Evolutionary conservation across 2,113 vertebrate genomes (phyloP).

Genomic region (Rafetus swinhoei): DNA sequence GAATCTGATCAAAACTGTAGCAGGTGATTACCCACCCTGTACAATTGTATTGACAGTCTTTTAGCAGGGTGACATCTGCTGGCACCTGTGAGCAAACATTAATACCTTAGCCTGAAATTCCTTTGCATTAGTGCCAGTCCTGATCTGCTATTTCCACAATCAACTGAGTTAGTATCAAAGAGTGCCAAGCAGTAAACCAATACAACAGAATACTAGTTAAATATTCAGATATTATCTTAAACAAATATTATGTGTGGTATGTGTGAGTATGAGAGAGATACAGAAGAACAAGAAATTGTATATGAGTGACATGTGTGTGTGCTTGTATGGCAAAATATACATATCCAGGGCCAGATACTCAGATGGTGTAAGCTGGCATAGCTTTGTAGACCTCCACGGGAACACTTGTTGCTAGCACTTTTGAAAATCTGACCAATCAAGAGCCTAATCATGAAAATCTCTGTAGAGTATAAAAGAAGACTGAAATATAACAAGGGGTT

Average conservation of each 20-base stretch:
- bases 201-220: background rate
- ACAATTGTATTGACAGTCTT: conserved; percentile 36
- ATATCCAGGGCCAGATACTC: background rate
- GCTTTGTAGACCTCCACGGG: background rate
- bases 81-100: background rate
- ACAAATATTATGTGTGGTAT: no score
- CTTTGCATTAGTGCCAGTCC: background rate
- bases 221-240: background rate
- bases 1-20: conserved; percentile 28
- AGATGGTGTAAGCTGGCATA: background rate
- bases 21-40: conserved; percentile 32
- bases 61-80: conserved; percentile 75
- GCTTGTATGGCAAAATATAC: background rate
- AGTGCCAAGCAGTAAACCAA: background rate
- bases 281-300: background rate
- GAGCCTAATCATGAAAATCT: background rate
- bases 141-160: background rate
- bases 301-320: background rate
- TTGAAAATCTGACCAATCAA: background rate
- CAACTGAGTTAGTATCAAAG: background rate
- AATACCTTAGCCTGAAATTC: background rate
- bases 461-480: background rate
- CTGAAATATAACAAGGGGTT: background rate
- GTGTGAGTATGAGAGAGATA: background rate
- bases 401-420: background rate